A percentile compares a stretch with the other conserved stretches of the same genome.
These are phyloP conservation scores for Pocillopora meandrina DNA, from an alignment of 92 coral and sea anemone species.

Conservation along the genomic window DNA sequence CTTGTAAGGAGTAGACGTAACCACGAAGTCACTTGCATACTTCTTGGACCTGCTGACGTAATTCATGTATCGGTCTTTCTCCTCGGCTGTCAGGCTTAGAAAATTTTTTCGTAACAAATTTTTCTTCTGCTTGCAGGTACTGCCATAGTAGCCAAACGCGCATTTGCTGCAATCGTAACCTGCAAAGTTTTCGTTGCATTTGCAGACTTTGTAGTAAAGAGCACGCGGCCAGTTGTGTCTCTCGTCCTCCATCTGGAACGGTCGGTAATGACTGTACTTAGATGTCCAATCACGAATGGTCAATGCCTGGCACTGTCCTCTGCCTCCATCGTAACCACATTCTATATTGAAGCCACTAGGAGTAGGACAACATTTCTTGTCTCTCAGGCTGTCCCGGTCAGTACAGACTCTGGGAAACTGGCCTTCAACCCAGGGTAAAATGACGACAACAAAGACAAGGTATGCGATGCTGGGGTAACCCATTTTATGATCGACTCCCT, in stretches of 20 bases:
- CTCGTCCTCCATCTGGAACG: slow-evolving; percentile 56
- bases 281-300: slow-evolving; percentile 50
- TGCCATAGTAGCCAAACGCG: slow-evolving; percentile 70
- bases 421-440: slow-evolving; percentile 32
- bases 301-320: slow-evolving; percentile 68
- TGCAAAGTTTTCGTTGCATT: slow-evolving; percentile 58
- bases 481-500: not conserved
- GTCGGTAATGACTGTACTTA: slow-evolving; percentile 47
- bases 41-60: too few relatives aligned
- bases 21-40: too few relatives aligned
- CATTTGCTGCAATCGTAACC: slow-evolving; percentile 83
- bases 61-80: too few relatives aligned
- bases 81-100: too few relatives aligned
- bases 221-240: slow-evolving; percentile 69
- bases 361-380: slow-evolving; percentile 70
- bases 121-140: slow-evolving; percentile 60
- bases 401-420: slow-evolving; percentile 75
- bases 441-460: slow-evolving; percentile 4
- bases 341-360: slow-evolving; percentile 60
- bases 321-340: slow-evolving; percentile 64
- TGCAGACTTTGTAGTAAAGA: slow-evolving; percentile 59
- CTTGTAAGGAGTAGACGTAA: too few relatives aligned
- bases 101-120: slow-evolving; percentile 47
- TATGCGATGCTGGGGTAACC: not conserved
- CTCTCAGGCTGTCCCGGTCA: slow-evolving; percentile 46